Percentiles rank a stretch among this genome's conserved stretches.
Conservation (phyloP, 1,140 invertebrate genomes). For the Drosophila punjabiensis region DNA sequence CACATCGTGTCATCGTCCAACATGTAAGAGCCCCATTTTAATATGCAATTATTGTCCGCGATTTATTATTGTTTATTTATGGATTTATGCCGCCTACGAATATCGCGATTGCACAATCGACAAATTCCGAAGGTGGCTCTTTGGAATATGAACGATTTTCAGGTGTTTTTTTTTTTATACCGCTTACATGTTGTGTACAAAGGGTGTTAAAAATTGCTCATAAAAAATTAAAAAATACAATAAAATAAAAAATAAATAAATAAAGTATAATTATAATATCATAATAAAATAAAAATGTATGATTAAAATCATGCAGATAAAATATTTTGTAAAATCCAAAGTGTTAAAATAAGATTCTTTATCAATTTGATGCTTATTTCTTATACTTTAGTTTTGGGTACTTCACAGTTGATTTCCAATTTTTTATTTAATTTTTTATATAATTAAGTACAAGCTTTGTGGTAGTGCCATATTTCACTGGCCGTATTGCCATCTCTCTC, state of each 20-base stretch:
- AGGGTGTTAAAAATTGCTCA: background rate
- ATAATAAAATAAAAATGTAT: too few relatives aligned
- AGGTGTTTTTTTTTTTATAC: conserved; percentile 3
- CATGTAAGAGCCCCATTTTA: conserved; percentile 54
- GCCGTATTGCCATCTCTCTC: conserved; percentile 10
- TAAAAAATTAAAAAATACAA: too few relatives aligned
- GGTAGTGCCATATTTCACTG: background rate
- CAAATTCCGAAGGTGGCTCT: conserved; percentile 40
- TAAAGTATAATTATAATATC: too few relatives aligned
- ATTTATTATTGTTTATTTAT: conserved; percentile 80
- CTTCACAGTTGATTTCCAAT: background rate
- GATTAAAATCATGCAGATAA: background rate
- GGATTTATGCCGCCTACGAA: conserved; percentile 74
- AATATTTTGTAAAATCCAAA: background rate
- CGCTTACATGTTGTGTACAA: background rate
- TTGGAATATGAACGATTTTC: conserved; percentile 41
- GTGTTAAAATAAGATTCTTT: background rate
- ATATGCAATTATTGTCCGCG: conserved; percentile 78
- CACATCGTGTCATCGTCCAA: conserved; percentile 20
- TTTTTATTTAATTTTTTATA: background rate
- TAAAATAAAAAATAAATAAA: background rate
- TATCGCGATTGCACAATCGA: conserved; percentile 72
- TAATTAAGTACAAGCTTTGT: background rate
- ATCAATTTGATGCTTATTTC: background rate
- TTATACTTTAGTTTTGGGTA: background rate